These are phyloP conservation scores for Zeuzera pyrina DNA, from an alignment of 2,888 invertebrate genomes.

Conservation along the genomic window DNA sequence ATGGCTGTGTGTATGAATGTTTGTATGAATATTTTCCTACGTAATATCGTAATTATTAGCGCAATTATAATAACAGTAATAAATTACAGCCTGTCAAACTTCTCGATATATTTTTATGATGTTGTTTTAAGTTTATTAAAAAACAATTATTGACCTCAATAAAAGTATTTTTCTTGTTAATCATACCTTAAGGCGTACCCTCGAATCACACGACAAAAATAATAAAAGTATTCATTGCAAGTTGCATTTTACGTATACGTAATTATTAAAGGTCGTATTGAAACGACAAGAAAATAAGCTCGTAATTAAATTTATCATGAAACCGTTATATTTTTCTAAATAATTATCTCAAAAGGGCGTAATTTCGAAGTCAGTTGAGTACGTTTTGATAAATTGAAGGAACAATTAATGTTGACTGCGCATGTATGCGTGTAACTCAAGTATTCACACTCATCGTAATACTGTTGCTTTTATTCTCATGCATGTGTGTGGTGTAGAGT, in stretches of 20 bases:
- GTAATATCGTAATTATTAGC: conserved; percentile 9
- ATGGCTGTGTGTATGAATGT: neutral
- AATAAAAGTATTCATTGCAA: conserved; percentile 6
- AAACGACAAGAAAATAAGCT: conserved; percentile 41
- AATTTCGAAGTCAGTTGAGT: conserved; percentile 23
- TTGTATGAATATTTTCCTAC: too few species aligned
- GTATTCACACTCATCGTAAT: conserved; percentile 13
- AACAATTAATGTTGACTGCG: conserved; percentile 37
- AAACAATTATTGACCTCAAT: conserved; percentile 50
- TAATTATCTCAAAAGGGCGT: conserved; percentile 34
- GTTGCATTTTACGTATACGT: conserved; percentile 22
- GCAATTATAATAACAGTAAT: conserved; percentile 16
- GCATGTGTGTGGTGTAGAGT: conserved; percentile 10
- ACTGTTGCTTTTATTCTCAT: too few species aligned
- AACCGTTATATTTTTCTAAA: conserved; percentile 18
- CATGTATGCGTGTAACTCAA: conserved; percentile 24
- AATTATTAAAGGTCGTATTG: conserved; percentile 27
- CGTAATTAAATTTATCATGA: conserved; percentile 35
- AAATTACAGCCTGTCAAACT: conserved; percentile 21
- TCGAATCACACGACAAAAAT: conserved; percentile 16
- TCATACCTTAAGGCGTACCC: conserved; percentile 29
- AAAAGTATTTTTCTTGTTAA: conserved; percentile 35
- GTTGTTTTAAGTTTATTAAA: conserved; percentile 36
- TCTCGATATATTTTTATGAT: conserved; percentile 26
- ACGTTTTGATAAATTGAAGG: conserved; percentile 37